A percentile compares a stretch with the other conserved stretches of the same genome.
phyloP scores from a whole-genome alignment of 2,797 vertebrate species.

The Spatula versicolor region DNA sequence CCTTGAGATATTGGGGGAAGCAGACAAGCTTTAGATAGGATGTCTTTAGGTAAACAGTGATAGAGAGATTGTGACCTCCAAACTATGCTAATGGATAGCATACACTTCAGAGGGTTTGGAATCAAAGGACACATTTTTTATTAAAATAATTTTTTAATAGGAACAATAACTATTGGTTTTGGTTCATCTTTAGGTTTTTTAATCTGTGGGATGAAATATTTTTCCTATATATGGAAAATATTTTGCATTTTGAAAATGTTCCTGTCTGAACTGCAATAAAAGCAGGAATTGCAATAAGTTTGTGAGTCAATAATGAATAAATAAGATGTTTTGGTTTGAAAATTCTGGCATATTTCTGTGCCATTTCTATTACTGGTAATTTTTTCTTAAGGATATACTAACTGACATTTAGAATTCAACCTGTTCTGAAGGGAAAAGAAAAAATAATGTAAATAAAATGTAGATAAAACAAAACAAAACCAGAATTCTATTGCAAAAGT shows the following conservation, averaged over 20 bases:
- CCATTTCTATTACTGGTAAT: not conserved
- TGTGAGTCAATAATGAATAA: not conserved
- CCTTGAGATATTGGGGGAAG: not conserved
- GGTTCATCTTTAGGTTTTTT: not conserved
- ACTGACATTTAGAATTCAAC: not conserved
- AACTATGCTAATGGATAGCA: not conserved
- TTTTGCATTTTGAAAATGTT: not conserved
- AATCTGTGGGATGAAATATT: not conserved
- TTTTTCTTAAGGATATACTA: not conserved
- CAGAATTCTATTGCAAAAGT: not conserved
- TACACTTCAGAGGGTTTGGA: not conserved
- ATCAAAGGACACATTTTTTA: not conserved
- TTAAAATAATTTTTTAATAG: conserved; percentile 4
- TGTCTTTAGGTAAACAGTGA: conserved; percentile 1
- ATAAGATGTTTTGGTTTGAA: not conserved
- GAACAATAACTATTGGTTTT: not conserved
- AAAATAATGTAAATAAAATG: not conserved
- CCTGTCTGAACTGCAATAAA: not conserved
- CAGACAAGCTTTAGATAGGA: not conserved
- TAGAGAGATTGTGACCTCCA: not conserved
- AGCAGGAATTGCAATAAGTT: not conserved
- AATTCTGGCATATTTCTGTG: not conserved
- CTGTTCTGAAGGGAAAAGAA: not conserved
- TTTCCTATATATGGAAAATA: not conserved
- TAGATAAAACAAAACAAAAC: not conserved